Base-by-base conservation (phyloP, 2,888 invertebrate species). In the Drosophila paracracens region DNA sequence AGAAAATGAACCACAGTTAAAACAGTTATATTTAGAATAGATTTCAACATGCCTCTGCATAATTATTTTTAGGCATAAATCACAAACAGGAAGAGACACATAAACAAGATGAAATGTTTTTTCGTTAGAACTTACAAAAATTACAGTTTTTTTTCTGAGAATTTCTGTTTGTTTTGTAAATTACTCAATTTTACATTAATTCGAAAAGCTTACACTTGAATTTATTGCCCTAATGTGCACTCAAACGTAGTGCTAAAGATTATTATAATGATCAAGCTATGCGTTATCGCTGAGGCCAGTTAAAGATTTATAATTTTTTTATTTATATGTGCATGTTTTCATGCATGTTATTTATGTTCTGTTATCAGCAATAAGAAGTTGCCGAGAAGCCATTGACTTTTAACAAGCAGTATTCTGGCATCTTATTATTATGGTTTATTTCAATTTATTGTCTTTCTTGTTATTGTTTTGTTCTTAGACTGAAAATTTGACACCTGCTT, bases 401-500 rank as follows among this genome's bases (percentile, higher is more conserved):
- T 16, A 18, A 29, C 27, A 18, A 16, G 4, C 7, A 25, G 21
- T 46, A 31, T 13, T 31, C 13, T 25, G n/a, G 33, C 35, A 16
- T 21, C 8, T 21, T 16, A 10, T 33, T 16, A 25, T 21, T 27
- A 16, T 46, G 16, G 4, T 58, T 10, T 8, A 33, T 18, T 33
- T 33, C 18, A 4, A 16, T 16, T 31, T 16, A 25, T 8, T 13
- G 4, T 50, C 8, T 10, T 16, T 27, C 36, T 54, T 27, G 25
- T n/a, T n/a, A 3, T 27, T 7, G 21, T 21, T n/a, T 51, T 21
- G 1, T 48, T 79, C 73, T 69, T 65, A 40, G 40, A 21, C 21
- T 33, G 38, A 46, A 62, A 72, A 79, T 66, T 48, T 60, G 74
- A 73, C 69, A 79, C 79, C 74, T 81, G 82, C 63, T 46, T 11